phyloP scores from a whole-genome alignment of 2,888 invertebrate species.

The Brachynemurus nebulosus region DNA sequence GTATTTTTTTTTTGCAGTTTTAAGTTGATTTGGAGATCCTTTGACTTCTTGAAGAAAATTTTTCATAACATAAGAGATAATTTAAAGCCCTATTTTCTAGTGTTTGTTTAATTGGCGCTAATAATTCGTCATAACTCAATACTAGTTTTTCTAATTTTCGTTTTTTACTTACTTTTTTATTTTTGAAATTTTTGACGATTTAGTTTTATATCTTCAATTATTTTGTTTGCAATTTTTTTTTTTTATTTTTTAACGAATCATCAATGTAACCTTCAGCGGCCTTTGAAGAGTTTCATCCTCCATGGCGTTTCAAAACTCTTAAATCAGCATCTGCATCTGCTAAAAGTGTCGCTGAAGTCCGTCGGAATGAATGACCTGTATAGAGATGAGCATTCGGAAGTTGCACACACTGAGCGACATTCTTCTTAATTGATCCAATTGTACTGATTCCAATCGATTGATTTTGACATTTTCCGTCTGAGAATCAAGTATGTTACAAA shows the following conservation, averaged over 20 bases:
- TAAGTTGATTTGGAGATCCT: no score
- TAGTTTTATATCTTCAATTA: background rate
- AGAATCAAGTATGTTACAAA: background rate
- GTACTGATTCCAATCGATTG: constrained; percentile 5
- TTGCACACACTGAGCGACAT: background rate
- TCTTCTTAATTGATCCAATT: background rate
- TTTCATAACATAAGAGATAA: no score
- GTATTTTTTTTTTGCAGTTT: no score
- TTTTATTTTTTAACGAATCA: constrained; percentile 1
- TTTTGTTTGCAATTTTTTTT: background rate
- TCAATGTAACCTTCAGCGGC: background rate
- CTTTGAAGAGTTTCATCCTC: background rate
- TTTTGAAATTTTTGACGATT: no score
- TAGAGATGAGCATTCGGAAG: constrained; percentile 7
- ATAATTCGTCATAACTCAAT: no score
- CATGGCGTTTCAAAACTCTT: constrained; percentile 1
- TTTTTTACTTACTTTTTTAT: no score
- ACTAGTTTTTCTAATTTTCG: no score
- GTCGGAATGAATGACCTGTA: constrained; percentile 13
- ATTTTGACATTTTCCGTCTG: constrained; percentile 2
- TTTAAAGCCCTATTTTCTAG: no score
- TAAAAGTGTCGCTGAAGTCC: constrained; percentile 11
- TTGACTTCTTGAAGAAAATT: no score
- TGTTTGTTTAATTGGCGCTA: no score
- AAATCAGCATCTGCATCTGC: constrained; percentile 9